phyloP scores from a whole-genome alignment of 2,888 invertebrate species.

The Desoria tigrina region DNA sequence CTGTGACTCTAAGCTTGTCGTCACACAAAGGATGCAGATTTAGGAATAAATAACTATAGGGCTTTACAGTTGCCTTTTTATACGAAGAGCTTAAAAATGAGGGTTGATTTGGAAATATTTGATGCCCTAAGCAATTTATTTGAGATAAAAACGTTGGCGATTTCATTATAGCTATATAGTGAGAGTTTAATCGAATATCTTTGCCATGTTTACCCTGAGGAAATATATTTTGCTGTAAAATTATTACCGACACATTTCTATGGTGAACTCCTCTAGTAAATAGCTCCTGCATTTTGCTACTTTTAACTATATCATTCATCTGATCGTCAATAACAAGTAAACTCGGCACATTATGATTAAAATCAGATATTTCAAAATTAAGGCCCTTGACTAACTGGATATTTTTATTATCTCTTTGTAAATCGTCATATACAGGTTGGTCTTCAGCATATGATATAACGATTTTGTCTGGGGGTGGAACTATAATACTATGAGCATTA shows the following conservation, averaged over 20 bases:
- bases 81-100: conserved; percentile 29
- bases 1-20: conserved; percentile 25
- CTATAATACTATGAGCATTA: conserved; percentile 1
- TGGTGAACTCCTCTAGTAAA: conserved; percentile 22
- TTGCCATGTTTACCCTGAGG: conserved; percentile 24
- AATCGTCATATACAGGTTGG: conserved; percentile 10
- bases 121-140: conserved; percentile 12
- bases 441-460: conserved; percentile 19
- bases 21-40: conserved; percentile 33
- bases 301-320: conserved; percentile 9
- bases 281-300: conserved; percentile 1
- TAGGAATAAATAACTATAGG: conserved; percentile 35
- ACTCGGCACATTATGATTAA: neutral
- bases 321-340: conserved; percentile 15
- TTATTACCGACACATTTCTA: conserved; percentile 16
- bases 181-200: conserved; percentile 20
- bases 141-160: conserved; percentile 19
- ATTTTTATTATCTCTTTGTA: neutral
- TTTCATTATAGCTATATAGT: conserved; percentile 14
- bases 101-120: conserved; percentile 13
- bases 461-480: conserved; percentile 2
- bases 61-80: conserved; percentile 32
- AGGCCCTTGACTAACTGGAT: conserved; percentile 11
- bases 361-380: conserved; percentile 3
- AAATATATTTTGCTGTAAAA: conserved; percentile 18